Conservation (phyloP, 2,797 vertebrate species). For the Sylvilagus floridanus region DNA sequence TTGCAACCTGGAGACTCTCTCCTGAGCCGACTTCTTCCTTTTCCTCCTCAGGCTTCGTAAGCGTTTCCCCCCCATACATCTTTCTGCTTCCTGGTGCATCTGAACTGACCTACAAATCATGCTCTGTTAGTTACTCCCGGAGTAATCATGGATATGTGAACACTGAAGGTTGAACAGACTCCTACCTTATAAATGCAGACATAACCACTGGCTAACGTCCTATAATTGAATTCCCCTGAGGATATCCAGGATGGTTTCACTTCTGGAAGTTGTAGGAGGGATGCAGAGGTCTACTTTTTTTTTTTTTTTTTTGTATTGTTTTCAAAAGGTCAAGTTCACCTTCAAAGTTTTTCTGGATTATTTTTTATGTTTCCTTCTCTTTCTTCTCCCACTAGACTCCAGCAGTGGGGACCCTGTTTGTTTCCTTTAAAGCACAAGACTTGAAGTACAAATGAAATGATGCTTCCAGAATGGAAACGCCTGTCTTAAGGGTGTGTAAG, state of each 20-base stretch:
- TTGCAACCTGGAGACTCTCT: not conserved
- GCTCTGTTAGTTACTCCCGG: not conserved
- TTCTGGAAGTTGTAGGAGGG: not conserved
- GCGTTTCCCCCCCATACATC: not conserved
- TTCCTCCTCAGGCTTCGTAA: not conserved
- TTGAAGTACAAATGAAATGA: not conserved
- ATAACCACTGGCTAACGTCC: not conserved
- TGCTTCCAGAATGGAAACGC: slow-evolving; percentile 46
- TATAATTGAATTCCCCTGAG: not conserved
- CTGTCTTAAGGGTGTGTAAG: not conserved
- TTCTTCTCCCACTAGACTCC: not conserved
- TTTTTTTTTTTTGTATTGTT: not conserved
- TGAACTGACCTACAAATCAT: not conserved
- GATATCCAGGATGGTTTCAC: not conserved
- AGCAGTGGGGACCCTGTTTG: not conserved
- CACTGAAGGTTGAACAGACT: not conserved
- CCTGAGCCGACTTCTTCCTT: not conserved
- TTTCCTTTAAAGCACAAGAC: not conserved
- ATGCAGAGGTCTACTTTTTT: not conserved
- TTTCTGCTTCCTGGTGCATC: slow-evolving; percentile 14
- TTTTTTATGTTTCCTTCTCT: not conserved
- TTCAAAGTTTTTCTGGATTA: not conserved
- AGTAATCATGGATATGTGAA: not conserved
- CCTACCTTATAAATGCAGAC: not conserved
- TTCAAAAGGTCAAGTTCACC: not conserved